A percentile compares a stretch with the other conserved stretches of the same genome.
phyloP scores from a whole-genome alignment of 2,113 vertebrate species.

The Rhynchomys soricoides region DNA sequence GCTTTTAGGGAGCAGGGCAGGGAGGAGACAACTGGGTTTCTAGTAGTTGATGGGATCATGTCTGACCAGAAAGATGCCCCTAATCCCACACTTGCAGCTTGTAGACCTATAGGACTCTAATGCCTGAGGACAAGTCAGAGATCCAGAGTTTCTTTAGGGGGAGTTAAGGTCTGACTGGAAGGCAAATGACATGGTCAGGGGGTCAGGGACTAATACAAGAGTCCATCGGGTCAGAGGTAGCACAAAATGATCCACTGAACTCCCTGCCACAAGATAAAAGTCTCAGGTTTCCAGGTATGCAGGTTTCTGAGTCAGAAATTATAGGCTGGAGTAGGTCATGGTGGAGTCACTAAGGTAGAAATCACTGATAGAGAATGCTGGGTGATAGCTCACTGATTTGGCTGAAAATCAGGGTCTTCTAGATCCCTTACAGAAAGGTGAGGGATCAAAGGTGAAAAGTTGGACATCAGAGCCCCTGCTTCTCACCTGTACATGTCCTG shows the following conservation, averaged over 20 bases:
- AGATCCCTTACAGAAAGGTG: conserved; percentile 15
- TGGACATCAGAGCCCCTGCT: not conserved
- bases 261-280: conserved; percentile 30
- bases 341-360: not conserved
- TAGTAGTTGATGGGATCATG: conserved; percentile 68
- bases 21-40: not conserved
- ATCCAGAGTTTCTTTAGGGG: not conserved
- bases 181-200: not conserved
- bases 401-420: not conserved
- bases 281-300: conserved; percentile 8
- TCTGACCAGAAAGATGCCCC: conserved; percentile 60
- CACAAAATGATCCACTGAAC: not conserved
- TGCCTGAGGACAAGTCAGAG: not conserved
- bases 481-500: conserved; percentile 82
- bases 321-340: not conserved
- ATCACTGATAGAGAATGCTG: not conserved
- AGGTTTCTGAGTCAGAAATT: conserved; percentile 49
- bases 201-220: not conserved
- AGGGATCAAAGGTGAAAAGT: not conserved
- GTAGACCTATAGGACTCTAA: not conserved
- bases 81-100: not conserved
- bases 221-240: not conserved
- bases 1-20: not conserved
- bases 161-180: not conserved
- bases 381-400: conserved; percentile 28